Conservation (phyloP, 2,113 vertebrate genomes). For the Anarhynchus alexandrinus region DNA sequence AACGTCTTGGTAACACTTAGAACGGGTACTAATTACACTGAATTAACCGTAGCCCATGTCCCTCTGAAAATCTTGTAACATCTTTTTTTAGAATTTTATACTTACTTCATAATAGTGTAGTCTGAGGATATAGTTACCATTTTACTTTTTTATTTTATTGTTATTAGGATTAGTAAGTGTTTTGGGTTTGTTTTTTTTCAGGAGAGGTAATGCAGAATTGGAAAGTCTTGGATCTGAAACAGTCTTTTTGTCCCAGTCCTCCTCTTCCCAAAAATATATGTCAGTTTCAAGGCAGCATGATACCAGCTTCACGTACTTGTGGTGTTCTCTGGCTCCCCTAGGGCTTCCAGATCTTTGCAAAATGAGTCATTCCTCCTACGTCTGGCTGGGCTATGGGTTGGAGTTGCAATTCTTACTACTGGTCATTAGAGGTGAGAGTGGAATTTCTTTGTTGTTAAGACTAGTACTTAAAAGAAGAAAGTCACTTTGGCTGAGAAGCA, state of each 20-base stretch:
- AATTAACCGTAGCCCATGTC: neutral
- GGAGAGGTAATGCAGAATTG: neutral
- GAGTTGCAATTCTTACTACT: neutral
- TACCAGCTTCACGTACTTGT: neutral
- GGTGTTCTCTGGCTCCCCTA: neutral
- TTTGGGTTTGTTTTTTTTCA: neutral
- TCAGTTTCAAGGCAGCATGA: neutral
- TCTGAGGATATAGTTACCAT: fast-evolving
- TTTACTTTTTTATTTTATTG: neutral
- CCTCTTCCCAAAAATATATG: neutral
- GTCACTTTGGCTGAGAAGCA: neutral
- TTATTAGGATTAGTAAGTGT: neutral
- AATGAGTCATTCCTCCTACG: neutral
- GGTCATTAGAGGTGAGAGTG: neutral
- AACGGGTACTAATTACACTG: neutral
- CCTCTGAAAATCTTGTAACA: neutral
- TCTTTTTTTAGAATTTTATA: neutral
- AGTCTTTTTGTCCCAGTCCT: neutral
- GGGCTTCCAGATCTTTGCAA: neutral
- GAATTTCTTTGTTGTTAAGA: neutral
- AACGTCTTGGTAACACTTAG: neutral
- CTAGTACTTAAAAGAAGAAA: neutral
- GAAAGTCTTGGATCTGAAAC: neutral
- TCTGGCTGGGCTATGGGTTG: neutral
- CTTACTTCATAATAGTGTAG: neutral